Evolutionary conservation across 2,113 vertebrate species (phyloP).

Genomic region (Trichechus manatus): DNA sequence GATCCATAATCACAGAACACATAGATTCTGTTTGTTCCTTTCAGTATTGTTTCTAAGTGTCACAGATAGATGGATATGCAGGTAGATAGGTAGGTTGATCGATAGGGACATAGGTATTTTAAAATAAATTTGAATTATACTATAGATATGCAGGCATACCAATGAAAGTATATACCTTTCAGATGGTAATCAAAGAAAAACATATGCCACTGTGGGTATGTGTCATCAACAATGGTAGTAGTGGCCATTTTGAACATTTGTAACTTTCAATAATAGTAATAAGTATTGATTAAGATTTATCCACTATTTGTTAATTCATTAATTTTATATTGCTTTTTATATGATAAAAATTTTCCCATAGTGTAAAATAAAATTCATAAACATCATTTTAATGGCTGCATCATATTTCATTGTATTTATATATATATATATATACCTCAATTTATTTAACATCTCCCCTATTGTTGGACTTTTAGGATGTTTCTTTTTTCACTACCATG

Average conservation of each 20-base stretch:
- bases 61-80: background rate
- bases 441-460: background rate
- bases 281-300: background rate
- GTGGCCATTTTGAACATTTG: background rate
- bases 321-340: constrained; percentile 18
- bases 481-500: background rate
- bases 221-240: background rate
- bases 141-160: background rate
- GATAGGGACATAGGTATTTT: background rate
- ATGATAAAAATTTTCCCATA: background rate
- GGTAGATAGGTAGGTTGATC: background rate
- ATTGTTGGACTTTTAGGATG: background rate
- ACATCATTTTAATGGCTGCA: background rate
- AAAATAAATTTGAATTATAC: background rate
- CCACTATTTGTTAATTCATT: background rate
- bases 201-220: background rate
- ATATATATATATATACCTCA: background rate
- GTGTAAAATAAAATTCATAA: constrained; percentile 44
- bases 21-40: background rate
- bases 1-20: background rate
- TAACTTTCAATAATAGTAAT: background rate
- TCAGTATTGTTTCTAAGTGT: background rate
- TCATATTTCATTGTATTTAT: background rate
- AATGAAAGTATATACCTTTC: background rate
- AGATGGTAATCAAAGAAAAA: background rate